Percentiles rank a stretch among this genome's conserved stretches.
Evolutionary conservation across 2,113 vertebrate species (phyloP).

Genomic region (Trichomycterus rosablanca): DNA sequence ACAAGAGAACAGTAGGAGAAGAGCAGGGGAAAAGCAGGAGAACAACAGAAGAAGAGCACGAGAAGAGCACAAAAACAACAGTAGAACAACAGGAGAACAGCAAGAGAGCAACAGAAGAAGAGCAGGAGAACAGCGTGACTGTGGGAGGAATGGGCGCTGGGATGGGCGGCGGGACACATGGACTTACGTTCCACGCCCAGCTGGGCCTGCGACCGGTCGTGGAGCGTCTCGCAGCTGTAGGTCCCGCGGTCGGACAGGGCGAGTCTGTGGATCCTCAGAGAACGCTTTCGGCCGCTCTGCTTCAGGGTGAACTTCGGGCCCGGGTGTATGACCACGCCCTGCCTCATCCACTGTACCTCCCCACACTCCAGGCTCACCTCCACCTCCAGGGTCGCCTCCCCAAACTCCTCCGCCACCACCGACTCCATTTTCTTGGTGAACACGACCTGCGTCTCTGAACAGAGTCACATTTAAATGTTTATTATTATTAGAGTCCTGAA

Average conservation of each 20-base stretch:
- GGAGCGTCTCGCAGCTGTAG: constrained; percentile 90
- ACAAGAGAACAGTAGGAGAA: constrained; percentile 58
- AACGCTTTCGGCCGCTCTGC: constrained; percentile 65
- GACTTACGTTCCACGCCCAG: constrained; percentile 88
- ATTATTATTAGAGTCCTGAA: neutral
- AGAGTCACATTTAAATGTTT: neutral
- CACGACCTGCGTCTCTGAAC: constrained; percentile 80
- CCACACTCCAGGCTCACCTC: constrained; percentile 75
- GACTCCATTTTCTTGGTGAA: constrained; percentile 77
- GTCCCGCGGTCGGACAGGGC: constrained; percentile 74
- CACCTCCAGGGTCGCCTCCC: constrained; percentile 76
- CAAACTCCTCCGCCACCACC: constrained; percentile 75
- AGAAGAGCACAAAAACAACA: no score
- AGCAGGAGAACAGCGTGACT: no score
- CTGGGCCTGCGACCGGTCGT: constrained; percentile 83
- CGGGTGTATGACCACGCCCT: constrained; percentile 79
- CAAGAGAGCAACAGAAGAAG: no score
- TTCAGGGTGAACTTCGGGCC: constrained; percentile 70
- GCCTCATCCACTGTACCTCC: constrained; percentile 88
- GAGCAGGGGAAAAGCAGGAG: constrained; percentile 50
- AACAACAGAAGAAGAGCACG: no score
- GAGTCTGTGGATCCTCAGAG: constrained; percentile 73
- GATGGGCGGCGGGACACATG: no score
- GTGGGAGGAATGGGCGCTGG: no score
- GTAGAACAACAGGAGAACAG: no score